These are phyloP conservation scores for Oreochromis niloticus DNA, from an alignment of 2,113 vertebrate genomes.

Conservation along the genomic window DNA sequence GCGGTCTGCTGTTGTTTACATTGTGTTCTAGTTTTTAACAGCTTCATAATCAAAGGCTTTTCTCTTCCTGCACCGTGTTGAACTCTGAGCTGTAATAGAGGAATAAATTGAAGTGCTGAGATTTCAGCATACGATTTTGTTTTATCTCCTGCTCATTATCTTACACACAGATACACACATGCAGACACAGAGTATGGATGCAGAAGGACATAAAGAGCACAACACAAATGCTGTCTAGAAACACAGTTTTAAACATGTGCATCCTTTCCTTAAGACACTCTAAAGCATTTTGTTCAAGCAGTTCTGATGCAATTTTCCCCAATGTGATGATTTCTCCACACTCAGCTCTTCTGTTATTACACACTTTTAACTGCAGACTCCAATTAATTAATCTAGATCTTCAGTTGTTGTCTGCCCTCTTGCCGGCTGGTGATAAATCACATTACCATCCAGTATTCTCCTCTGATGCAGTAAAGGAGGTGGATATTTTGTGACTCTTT, in stretches of 20 bases:
- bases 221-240: not conserved
- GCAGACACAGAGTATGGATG: not conserved
- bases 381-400: slow-evolving; percentile 55
- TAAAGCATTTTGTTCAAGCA: slow-evolving; percentile 10
- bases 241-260: not conserved
- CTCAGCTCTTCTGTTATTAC: slow-evolving; percentile 53
- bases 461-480: not conserved
- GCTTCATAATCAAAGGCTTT: slow-evolving; percentile 59
- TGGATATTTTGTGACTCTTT: slow-evolving; percentile 8
- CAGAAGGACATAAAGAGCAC: not conserved
- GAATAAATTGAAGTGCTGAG: slow-evolving; percentile 54
- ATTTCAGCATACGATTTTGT: slow-evolving; percentile 47
- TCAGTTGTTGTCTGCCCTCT: slow-evolving; percentile 38
- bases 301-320: slow-evolving; percentile 31
- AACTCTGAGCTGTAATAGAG: slow-evolving; percentile 49
- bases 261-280: slow-evolving; percentile 19
- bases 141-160: slow-evolving; percentile 63
- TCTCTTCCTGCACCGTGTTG: slow-evolving; percentile 28
- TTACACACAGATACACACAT: slow-evolving; percentile 10
- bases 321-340: slow-evolving; percentile 36
- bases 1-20: slow-evolving; percentile 57
- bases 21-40: slow-evolving; percentile 50
- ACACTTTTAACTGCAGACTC: slow-evolving; percentile 29
- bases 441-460: slow-evolving; percentile 7
- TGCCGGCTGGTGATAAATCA: slow-evolving; percentile 27